Evolutionary conservation across 2,797 vertebrate species (phyloP).

Genomic region (Chromobotia macracanthus): DNA sequence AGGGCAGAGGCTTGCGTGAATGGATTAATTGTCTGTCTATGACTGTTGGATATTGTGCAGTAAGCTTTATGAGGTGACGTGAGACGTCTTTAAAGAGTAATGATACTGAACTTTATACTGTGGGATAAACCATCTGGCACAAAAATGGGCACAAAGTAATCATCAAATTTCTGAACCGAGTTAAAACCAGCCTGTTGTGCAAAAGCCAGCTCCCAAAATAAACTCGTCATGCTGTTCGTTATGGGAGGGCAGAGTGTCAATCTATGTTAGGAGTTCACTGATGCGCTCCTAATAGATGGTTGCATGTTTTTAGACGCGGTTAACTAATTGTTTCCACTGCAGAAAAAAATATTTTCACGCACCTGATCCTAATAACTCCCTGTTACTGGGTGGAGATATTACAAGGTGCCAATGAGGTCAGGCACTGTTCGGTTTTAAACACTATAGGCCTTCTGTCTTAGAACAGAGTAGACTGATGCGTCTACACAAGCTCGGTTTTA

Average conservation of each 20-base stretch:
- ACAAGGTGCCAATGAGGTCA: constrained; percentile 22
- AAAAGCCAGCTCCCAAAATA: constrained; percentile 43
- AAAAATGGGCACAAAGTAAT: background rate
- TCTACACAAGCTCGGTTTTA: too few relatives aligned
- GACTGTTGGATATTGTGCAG: constrained; percentile 42
- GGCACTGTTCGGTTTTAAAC: background rate
- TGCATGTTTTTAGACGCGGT: constrained; percentile 25
- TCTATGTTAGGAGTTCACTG: constrained; percentile 39
- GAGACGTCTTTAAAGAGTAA: constrained; percentile 54
- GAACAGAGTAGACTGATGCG: constrained; percentile 10
- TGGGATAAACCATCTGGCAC: constrained; percentile 40
- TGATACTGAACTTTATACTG: constrained; percentile 28
- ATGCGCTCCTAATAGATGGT: constrained; percentile 11
- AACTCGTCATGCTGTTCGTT: constrained; percentile 26
- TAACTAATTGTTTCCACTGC: constrained; percentile 61
- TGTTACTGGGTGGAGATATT: constrained; percentile 54
- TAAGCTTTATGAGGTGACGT: constrained; percentile 54
- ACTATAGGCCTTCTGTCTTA: background rate
- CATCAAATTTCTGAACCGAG: constrained; percentile 6
- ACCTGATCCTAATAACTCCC: constrained; percentile 40
- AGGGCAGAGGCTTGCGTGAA: constrained; percentile 50
- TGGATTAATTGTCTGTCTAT: constrained; percentile 57
- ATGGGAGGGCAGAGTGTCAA: constrained; percentile 24
- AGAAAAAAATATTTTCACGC: constrained; percentile 37
- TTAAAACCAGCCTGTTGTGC: constrained; percentile 13